Evolutionary conservation across 2,113 vertebrate genomes (phyloP).

Genomic region (Elaphurus davidianus): DNA sequence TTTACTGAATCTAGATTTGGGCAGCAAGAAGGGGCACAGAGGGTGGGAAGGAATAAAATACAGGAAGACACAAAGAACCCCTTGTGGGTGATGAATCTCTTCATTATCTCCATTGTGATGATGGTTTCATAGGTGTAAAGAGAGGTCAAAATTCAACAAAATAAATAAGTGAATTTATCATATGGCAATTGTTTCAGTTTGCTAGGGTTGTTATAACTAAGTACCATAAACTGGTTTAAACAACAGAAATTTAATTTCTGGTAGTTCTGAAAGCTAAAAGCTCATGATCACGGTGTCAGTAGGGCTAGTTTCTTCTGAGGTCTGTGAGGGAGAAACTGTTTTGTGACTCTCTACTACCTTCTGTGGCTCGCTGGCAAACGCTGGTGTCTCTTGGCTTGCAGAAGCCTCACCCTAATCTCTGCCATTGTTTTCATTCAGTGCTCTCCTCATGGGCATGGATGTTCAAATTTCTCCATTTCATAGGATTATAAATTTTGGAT

Average conservation of each 20-base stretch:
- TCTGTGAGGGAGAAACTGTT: not conserved
- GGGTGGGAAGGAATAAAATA: not conserved
- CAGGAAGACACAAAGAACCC: not conserved
- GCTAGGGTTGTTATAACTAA: not conserved
- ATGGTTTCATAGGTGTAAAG: not conserved
- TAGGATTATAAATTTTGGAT: too few relatives aligned
- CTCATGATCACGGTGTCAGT: not conserved
- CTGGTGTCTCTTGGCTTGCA: not conserved
- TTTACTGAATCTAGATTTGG: not conserved
- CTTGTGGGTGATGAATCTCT: too few relatives aligned
- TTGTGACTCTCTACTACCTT: not conserved
- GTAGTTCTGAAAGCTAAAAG: not conserved
- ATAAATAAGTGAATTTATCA: not conserved
- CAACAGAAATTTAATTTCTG: not conserved
- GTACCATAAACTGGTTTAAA: not conserved
- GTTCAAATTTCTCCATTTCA: not conserved
- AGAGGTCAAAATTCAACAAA: not conserved
- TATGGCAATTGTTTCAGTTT: not conserved
- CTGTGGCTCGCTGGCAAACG: not conserved
- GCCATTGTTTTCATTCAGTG: not conserved
- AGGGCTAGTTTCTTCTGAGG: not conserved
- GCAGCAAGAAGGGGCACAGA: not conserved
- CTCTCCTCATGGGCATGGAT: not conserved
- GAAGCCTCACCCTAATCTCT: not conserved
- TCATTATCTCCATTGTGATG: not conserved